Base-by-base conservation (phyloP, 2,113 vertebrate species). In the Murina feae region DNA sequence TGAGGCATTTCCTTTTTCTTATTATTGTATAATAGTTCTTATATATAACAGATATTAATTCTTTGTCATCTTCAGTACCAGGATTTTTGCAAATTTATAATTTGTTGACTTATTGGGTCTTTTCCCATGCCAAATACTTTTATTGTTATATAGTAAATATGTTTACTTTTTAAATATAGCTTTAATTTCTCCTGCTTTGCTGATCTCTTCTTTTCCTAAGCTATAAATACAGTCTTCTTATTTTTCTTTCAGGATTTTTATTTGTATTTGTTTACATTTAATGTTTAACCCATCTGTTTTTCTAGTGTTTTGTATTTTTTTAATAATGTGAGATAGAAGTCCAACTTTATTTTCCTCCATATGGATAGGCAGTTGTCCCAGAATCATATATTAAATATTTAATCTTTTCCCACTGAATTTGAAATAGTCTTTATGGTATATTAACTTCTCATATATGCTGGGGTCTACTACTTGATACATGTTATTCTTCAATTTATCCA, bases 221-320 rank as follows among this genome's bases (percentile, higher is more conserved):
- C 58, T 75, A 20, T 60, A 91, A 90, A 37, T 25, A 11, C 75
- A 83, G 47, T 63, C n/a, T 66, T 39, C 21, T 47, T 86, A n/a
- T 58, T 78, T 88, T 81, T 78, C 25, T 66, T 72, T 37, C 8
- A 65, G 9, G 5, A 76, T 72, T 93, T 93, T 95, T 68, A 90
- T 81, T 92, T 96, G 80, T 95, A 88, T 93, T 93, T 90, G 58
- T 88, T 94, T 86, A 86, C 3, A 63, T 16, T 58, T 79, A 83
- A 20, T 86, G 55, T 78, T 83, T 93, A 86, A 86, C n/a, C 49
- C 63, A 93, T 78, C 39, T 91, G n/a, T 42, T 58, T 66, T 63
- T 53, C n/a, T 51, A 58, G 9, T 53, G 37, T 39, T 68, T 21
- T 30, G 53, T 55, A 2, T 47, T 47, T 51, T 75, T 32, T 11